Conservation (phyloP, 92 coral and sea anemone species). For the Paragorgia papillata region DNA sequence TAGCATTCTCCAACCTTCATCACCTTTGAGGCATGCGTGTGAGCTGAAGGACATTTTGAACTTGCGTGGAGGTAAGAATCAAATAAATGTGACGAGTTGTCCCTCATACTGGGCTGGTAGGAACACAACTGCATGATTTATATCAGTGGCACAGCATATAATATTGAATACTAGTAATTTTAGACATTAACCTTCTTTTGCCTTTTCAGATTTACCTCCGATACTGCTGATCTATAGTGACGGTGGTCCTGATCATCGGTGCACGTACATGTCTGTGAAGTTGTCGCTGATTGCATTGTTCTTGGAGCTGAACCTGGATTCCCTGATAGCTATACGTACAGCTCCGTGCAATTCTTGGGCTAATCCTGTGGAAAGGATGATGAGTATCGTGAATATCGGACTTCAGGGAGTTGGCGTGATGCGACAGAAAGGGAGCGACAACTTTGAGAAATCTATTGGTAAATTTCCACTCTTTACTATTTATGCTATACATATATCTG, state of each 20-base stretch:
- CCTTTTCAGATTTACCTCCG: conserved; percentile 32
- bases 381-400: conserved; percentile 19
- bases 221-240: conserved; percentile 30
- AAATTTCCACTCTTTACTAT: no score
- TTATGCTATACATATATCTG: no score
- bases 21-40: conserved; percentile 24
- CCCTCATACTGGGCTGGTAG: conserved; percentile 1
- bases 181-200: conserved; percentile 1
- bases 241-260: conserved; percentile 45
- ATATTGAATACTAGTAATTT: not conserved
- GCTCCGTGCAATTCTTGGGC: conserved; percentile 38
- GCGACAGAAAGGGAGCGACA: conserved; percentile 21
- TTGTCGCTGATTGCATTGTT: conserved; percentile 29
- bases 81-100: conserved; percentile 2
- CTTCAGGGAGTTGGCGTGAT: conserved; percentile 21
- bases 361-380: conserved; percentile 19
- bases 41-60: conserved; percentile 18
- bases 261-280: conserved; percentile 24
- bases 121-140: not conserved
- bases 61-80: conserved; percentile 27
- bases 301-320: conserved; percentile 21
- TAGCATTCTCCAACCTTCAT: conserved; percentile 10
- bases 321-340: conserved; percentile 15
- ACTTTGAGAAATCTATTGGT: conserved; percentile 35
- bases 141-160: no score